Evolutionary conservation across 2,888 invertebrate species (phyloP), one percentile per base, ranked within the genome.

Genomic region (Troides aeacus): DNA sequence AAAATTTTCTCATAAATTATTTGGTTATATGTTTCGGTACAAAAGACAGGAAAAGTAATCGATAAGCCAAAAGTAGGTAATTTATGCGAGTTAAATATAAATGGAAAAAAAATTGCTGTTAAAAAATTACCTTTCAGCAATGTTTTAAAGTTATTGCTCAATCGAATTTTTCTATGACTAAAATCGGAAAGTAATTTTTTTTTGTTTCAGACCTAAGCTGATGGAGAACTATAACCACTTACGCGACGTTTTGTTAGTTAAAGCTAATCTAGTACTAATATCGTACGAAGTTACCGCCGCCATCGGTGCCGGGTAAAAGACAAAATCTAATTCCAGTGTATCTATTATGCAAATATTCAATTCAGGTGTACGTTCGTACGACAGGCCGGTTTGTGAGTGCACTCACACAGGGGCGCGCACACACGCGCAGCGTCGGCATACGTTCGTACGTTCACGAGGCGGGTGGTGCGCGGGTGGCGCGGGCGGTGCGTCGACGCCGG

Each of bases 401-500:
- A 78, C 80, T 72, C 78, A 78, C 79, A 78, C 78, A 73, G 64
- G 65, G 73, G 72, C 74, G 70, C 76, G 72, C 75, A 76, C 75
- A 72, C 71, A 62, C 46, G 72, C 68, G 64, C 68, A 70, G 71
- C 71, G 72, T 74, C 17, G 17, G 17, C 71, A 70, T 74, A 72
- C 57, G 21, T 57, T 57, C 57, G 79, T 72, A 73, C 73, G 69
- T 64, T 64, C 58, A 74, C 71, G 77, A 68, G 74, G 68, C 76
- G 74, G 74, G 81, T 65, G 2, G 76, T 69, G 78, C 69, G 75
- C 72, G 70, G 76, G 79, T 78, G 78, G 74, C 71, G 75, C 74
- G 75, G 72, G 77, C 71, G 75, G 78, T 73, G 76, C 77, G 81
- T 78, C 81, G 81, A 75, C 81, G 80, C 74, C 78, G 74, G 72